Evolutionary conservation across 2,113 vertebrate species (phyloP), one percentile per base, ranked within the genome.

Genomic region (Pandion haliaetus): DNA sequence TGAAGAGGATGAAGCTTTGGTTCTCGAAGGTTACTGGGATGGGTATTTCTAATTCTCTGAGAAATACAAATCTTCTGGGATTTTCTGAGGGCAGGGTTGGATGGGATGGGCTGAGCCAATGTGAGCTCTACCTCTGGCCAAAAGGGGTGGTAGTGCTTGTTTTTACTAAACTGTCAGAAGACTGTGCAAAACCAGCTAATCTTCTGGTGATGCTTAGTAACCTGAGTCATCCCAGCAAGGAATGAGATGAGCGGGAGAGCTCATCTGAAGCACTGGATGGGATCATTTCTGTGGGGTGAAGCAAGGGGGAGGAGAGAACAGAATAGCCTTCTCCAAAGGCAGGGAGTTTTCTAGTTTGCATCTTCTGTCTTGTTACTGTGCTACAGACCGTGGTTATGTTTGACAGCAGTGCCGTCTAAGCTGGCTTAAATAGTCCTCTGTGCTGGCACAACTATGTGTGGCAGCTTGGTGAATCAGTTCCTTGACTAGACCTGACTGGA

Each of bases 361-460:
- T 92, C 61, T 93, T 80, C 52, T 67, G n/a, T 81, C 80, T 62
- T 84, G 20, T 83, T 78, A 58, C 59, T 52, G 45, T 8, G 5
- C 54, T 90, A 42, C 63, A 73, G 67, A 38, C 67, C 42, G 17
- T 45, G 63, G 82, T 86, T 95, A 31, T 86, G 34, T 83, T 81
- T 95, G 76, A 83, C 38, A 83, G 91, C 65, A 74, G 38, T 32
- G n/a, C 67, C 82, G 28, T 90, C 86, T 88, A 61, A 90, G n/a
- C 28, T 58, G 86, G 50, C 26, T 88, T 95, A 92, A 95, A 96
- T 81, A 86, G 94, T 70, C 50, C 29, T 42, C 86, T 96, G 91
- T 96, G 85, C 72, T 78, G 71, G 65, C 50, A 86, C 50, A 80
- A 2, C 88, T 70, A 2, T 83, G 28, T 58, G 63, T 95, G 69